Conservation (phyloP, 2,113 vertebrate genomes). For the Pangasianodon gigas region DNA sequence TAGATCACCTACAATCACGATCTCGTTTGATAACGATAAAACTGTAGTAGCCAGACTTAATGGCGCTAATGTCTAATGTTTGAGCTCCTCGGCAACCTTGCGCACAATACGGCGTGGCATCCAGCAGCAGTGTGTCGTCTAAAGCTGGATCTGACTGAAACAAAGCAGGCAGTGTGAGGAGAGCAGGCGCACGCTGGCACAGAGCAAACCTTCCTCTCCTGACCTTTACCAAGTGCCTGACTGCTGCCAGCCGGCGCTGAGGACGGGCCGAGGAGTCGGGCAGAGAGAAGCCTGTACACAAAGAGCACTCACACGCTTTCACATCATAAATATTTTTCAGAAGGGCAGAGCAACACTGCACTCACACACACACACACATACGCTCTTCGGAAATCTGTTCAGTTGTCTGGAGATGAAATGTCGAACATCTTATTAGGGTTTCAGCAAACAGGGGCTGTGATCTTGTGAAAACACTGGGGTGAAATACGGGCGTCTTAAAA, state of each 20-base stretch:
- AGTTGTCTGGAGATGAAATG: background rate
- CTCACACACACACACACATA: background rate
- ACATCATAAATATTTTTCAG: conserved; percentile 62
- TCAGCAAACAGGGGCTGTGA: background rate
- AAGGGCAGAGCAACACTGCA: conserved; percentile 50
- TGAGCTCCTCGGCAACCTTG: background rate
- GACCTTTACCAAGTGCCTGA: conserved; percentile 62
- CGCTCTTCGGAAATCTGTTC: conserved; percentile 10
- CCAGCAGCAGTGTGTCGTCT: conserved; percentile 17
- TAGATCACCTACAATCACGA: background rate
- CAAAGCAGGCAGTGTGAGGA: conserved; percentile 58
- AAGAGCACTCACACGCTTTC: conserved; percentile 52
- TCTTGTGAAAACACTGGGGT: conserved; percentile 34
- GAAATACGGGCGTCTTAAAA: conserved; percentile 53
- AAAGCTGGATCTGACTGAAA: conserved; percentile 21
- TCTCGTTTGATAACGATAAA: background rate
- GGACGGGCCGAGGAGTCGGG: background rate
- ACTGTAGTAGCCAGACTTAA: background rate
- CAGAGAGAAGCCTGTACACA: conserved; percentile 44
- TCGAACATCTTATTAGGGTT: background rate
- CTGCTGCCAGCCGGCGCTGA: conserved; percentile 50
- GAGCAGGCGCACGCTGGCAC: conserved; percentile 49
- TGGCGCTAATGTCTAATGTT: background rate
- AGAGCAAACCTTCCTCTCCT: conserved; percentile 49
- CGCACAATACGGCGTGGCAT: conserved; percentile 3